Evolutionary conservation across 1,140 invertebrate species (phyloP), one percentile per base, ranked within the genome.

Genomic region (Hyles euphorbiae): DNA sequence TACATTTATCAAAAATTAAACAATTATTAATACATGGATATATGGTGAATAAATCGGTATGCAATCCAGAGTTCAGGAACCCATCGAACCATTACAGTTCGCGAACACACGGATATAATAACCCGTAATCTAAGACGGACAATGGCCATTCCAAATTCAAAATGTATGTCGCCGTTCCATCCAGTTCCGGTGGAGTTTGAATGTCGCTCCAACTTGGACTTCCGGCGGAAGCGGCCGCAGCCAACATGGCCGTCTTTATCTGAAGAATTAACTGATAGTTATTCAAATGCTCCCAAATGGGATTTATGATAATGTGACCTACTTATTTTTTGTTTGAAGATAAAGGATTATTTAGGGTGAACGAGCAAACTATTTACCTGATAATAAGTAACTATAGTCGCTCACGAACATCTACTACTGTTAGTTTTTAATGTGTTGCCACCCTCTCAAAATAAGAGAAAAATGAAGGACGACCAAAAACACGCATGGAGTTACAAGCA

Each of bases 191-290:
- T 75, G 71, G 72, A 88, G 83, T 85, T 88, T 83, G 84, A 83
- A 82, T 81, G 75, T 83, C 83, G 78, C 82, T 80, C 81, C 81
- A 83, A 88, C 77, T 88, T 88, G 79, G 80, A 81, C 80, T 63
- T 85, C 81, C 82, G 79, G 56, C 78, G 80, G 81, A 84, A 80
- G 65, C 74, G 75, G 79, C 70, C 78, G 75, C 78, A 78, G 73
- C 70, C 80, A 80, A 81, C 74, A 82, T 76, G 73, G 77, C 72
- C 73, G 83, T 80, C 78, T 82, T 85, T 87, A 87, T 87, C 83
- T 81, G 80, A 86, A 84, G 80, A 86, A 88, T 87, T 85, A 83
- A 83, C 73, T 60, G 73, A 83, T 87, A 84, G 81, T 83, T 80
- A 85, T 88, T 86, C 81, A 85, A 86, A 86, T 84, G 74, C 72